Percentiles rank a stretch among this genome's conserved stretches.
Evolutionary conservation across 2,113 vertebrate genomes (phyloP).

Genomic region (Garra rufa): DNA sequence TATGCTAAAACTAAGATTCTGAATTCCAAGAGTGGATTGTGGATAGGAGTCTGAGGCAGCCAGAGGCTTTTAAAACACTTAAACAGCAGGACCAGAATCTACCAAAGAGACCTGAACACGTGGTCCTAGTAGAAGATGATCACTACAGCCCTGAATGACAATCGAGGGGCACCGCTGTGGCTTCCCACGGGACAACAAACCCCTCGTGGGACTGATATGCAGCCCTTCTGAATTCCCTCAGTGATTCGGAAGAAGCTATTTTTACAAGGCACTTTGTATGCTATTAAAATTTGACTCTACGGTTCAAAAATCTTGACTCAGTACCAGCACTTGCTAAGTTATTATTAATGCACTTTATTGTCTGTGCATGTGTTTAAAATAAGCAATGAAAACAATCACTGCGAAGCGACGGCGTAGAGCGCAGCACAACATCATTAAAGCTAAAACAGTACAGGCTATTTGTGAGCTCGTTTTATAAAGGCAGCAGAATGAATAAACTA

Average conservation of each 20-base stretch:
- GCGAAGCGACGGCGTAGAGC: neutral
- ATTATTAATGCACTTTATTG: neutral
- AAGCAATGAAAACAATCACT: neutral
- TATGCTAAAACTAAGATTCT: neutral
- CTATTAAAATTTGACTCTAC: neutral
- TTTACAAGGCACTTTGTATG: neutral
- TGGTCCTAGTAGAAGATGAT: constrained; percentile 1
- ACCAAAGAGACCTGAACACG: neutral
- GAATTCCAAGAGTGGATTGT: neutral
- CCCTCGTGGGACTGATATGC: neutral
- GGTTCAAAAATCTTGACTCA: neutral
- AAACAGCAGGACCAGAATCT: neutral
- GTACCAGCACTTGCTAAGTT: neutral
- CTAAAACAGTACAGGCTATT: neutral
- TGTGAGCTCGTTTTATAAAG: constrained; percentile 11
- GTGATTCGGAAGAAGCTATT: neutral
- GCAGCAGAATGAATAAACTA: neutral
- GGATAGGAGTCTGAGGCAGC: neutral
- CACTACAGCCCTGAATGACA: neutral
- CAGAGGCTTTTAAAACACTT: neutral
- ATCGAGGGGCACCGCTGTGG: neutral
- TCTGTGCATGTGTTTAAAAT: constrained; percentile 1
- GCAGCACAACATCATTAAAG: neutral
- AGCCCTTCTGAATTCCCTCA: neutral
- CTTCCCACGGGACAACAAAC: neutral